Conservation (phyloP, 2,113 vertebrate genomes). For the Eulemur rufifrons region DNA sequence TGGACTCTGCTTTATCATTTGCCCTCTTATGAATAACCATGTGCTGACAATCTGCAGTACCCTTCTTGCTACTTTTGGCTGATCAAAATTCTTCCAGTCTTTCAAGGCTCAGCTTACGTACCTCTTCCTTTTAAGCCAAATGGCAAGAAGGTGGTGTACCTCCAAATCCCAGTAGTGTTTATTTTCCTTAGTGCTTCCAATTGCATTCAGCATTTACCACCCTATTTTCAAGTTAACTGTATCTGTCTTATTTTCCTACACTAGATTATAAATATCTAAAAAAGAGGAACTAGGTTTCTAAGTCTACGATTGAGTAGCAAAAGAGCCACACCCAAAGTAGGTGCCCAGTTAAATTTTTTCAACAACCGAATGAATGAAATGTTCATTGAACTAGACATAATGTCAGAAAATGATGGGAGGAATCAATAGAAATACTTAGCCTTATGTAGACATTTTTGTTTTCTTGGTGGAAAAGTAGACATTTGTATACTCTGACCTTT, state of each 20-base stretch:
- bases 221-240: background rate
- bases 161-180: background rate
- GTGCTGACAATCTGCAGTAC: background rate
- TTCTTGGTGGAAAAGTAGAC: background rate
- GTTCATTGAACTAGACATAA: background rate
- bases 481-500: background rate
- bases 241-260: background rate
- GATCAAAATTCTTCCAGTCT: background rate
- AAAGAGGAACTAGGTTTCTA: background rate
- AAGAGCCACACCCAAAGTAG: background rate
- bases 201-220: background rate
- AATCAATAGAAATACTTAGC: background rate
- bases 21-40: background rate
- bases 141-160: background rate
- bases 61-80: background rate
- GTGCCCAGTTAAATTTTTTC: background rate
- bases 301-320: background rate
- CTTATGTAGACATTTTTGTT: background rate
- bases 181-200: fast-evolving
- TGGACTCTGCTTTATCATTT: background rate
- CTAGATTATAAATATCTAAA: background rate
- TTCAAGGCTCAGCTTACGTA: background rate
- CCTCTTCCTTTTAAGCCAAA: background rate
- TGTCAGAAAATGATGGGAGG: background rate
- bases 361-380: background rate